phyloP scores from a whole-genome alignment of 2,113 vertebrate species.

The Lepus americanus region DNA sequence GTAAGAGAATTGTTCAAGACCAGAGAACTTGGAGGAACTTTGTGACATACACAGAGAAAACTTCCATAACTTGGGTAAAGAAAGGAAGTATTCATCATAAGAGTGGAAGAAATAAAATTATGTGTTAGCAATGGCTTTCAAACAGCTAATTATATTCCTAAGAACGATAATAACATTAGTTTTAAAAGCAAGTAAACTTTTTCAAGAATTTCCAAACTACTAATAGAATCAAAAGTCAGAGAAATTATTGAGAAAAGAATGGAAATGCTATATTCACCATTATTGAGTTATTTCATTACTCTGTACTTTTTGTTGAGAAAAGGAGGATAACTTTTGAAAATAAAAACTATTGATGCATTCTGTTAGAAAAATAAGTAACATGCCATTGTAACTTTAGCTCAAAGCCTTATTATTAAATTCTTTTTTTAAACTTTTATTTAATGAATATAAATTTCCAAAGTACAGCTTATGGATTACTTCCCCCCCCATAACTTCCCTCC shows the following conservation, averaged over 20 bases:
- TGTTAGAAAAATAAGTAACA: not conserved
- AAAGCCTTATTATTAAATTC: not conserved
- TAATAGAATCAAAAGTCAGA: not conserved
- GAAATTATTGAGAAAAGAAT: not conserved
- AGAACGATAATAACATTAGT: not conserved
- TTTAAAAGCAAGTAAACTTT: not conserved
- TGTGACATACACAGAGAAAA: not conserved
- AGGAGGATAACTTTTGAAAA: not conserved
- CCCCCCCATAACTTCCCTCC: no score
- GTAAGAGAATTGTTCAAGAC: not conserved
- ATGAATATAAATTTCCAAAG: no score
- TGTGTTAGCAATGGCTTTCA: not conserved
- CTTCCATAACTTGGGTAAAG: not conserved
- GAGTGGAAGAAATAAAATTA: not conserved
- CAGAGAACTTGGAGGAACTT: not conserved
- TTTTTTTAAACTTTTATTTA: no score
- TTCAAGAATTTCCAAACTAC: not conserved
- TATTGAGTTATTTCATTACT: not conserved
- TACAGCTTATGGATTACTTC: no score
- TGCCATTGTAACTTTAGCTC: not conserved
- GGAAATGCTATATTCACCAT: not conserved
- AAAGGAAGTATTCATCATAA: not conserved
- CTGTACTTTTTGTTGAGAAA: not conserved
- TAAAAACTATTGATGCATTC: not conserved
- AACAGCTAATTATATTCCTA: not conserved